Evolutionary conservation across 2,888 invertebrate genomes (phyloP).

Genomic region (Sclerodermus sp.): DNA sequence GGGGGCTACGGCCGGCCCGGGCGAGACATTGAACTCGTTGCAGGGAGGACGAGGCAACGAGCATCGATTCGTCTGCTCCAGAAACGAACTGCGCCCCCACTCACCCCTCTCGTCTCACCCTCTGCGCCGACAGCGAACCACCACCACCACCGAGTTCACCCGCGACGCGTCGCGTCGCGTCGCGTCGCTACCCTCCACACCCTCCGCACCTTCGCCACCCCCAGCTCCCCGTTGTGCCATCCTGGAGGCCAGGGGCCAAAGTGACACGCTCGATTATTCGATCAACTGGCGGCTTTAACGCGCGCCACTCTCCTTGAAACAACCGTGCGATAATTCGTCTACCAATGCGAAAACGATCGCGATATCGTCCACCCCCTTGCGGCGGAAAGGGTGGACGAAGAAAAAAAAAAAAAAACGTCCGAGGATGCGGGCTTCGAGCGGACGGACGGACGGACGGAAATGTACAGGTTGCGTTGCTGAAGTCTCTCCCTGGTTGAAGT

Average conservation of each 20-base stretch:
- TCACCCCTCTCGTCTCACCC: conserved; percentile 16
- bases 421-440: no score
- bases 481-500: no score
- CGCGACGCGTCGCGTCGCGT: conserved; percentile 11
- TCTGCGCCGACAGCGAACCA: conserved; percentile 17
- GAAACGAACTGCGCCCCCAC: conserved; percentile 36
- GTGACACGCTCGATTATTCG: conserved; percentile 30
- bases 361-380: not conserved
- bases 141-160: conserved; percentile 18
- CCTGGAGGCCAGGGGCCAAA: conserved; percentile 23
- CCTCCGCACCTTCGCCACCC: conserved; percentile 7
- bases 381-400: no score
- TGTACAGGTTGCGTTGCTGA: no score
- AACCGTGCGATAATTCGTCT: no score
- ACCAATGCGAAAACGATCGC: not conserved
- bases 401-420: no score
- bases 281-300: conserved; percentile 13
- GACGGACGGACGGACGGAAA: no score
- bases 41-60: conserved; percentile 40
- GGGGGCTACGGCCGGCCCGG: conserved; percentile 43
- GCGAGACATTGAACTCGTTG: conserved; percentile 54
- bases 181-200: not conserved
- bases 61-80: conserved; percentile 53
- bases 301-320: no score
- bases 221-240: conserved; percentile 22